Evolutionary conservation across 2,113 vertebrate species (phyloP), one percentile per base, ranked within the genome.

Genomic region (Tichodroma muraria): DNA sequence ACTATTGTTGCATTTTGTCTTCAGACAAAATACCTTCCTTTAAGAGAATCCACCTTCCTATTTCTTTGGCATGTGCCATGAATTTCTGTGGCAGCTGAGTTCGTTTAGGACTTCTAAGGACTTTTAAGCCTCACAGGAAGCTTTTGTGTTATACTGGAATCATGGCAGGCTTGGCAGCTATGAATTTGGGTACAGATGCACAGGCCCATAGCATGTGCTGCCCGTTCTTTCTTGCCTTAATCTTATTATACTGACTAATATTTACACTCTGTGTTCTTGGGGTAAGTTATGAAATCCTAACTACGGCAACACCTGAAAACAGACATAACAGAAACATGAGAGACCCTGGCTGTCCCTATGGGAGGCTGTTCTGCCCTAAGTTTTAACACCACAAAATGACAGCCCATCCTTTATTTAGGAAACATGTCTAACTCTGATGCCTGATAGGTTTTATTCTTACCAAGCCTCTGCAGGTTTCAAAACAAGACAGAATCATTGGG

Each of bases 241-340:
- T 93, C 81, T 72, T 64, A 52, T 94, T 77, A 31, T 70, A 77
- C 47, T 72, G 63, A 76, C 78, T 94, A 84, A 81, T 94, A 69
- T 73, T 95, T 91, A 47, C 30, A 30, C 59, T 65, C 53, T 45
- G 84, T 31, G 18, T 93, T 88, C 77, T 80, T 53, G 18, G 56
- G 59, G 42, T 89, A 54, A 82, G 33, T 71, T 42, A 76, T 54
- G 57, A 87, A 94, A 95, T 87, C 66, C 66, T 44, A 87, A 70
- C 78, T 82, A 22, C n/a, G 59, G 49, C 87, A 92, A 24, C 89
- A 89, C 84, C 89, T 95, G 85, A 82, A 85, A 93, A 82, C 13
- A 85, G 81, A 66, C 80, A 49, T 50, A 82, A 76, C 54, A 93
- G 89, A 92, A 96, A 92, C 33, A 10, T 27, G 66, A 95, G 89